phyloP scores from a whole-genome alignment of 2,888 invertebrate species.

The Drymonia ruficornis region DNA sequence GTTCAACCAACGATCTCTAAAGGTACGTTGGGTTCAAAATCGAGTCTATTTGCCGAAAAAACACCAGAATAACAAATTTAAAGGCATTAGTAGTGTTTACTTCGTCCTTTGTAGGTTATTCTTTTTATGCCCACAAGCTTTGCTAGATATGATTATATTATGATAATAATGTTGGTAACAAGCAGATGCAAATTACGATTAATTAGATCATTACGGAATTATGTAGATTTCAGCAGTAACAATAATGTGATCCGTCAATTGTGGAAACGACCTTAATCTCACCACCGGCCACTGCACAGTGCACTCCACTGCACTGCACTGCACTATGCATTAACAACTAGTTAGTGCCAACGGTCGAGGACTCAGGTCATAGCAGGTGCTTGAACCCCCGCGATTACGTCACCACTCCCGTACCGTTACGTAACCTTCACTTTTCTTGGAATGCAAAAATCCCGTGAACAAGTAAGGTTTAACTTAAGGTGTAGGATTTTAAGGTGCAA shows the following conservation, averaged over 20 bases:
- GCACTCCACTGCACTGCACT: too few species aligned
- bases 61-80: too few species aligned
- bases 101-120: too few species aligned
- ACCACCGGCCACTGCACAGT: conserved; percentile 8
- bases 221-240: neutral
- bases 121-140: too few species aligned
- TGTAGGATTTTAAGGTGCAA: neutral
- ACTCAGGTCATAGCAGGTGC: conserved; percentile 41
- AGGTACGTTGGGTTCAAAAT: too few species aligned
- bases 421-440: conserved; percentile 21
- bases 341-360: conserved; percentile 14
- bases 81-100: too few species aligned
- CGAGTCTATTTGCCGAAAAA: too few species aligned
- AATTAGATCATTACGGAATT: neutral
- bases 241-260: neutral
- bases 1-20: too few species aligned
- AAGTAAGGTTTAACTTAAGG: neutral
- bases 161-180: too few species aligned
- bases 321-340: conserved; percentile 9
- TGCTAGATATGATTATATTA: too few species aligned
- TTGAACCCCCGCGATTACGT: conserved; percentile 46
- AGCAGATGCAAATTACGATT: neutral
- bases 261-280: neutral
- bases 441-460: neutral
- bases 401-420: conserved; percentile 32